Conservation (phyloP, 2,113 vertebrate genomes). For the Podocnemis expansa region DNA sequence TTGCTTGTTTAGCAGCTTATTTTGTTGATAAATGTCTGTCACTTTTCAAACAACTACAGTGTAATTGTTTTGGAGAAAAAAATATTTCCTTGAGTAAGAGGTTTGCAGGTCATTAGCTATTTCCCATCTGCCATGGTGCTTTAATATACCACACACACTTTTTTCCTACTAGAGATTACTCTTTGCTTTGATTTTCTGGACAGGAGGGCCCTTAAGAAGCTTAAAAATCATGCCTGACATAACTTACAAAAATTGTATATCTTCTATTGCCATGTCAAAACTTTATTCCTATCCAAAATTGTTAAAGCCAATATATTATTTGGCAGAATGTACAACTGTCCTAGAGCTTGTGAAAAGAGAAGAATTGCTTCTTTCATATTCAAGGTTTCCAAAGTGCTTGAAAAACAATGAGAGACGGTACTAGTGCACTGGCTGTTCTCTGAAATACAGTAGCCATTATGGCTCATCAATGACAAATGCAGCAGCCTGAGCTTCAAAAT, state of each 20-base stretch:
- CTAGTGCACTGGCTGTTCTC: not conserved
- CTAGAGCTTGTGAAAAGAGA: not conserved
- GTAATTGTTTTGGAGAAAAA: constrained; percentile 37
- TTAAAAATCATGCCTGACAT: not conserved
- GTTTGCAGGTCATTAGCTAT: constrained; percentile 47
- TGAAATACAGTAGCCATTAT: not conserved
- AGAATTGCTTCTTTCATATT: not conserved
- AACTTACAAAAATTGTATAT: not conserved
- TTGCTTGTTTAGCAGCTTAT: constrained; percentile 70
- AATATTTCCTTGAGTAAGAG: constrained; percentile 68
- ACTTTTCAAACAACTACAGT: constrained; percentile 64
- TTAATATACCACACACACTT: constrained; percentile 10
- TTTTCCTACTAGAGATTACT: constrained; percentile 15
- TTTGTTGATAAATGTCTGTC: constrained; percentile 70
- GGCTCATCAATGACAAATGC: accelerated
- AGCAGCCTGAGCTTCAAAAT: not conserved
- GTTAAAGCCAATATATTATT: not conserved
- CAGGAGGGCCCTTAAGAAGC: not conserved
- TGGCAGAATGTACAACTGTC: not conserved
- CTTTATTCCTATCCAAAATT: not conserved
- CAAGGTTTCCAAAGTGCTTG: not conserved
- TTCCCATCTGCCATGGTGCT: constrained; percentile 57
- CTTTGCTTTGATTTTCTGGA: not conserved
- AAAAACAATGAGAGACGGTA: not conserved
- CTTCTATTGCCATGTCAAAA: not conserved